These are phyloP conservation scores for Seriola rivoliana DNA, from an alignment of 2,113 vertebrate genomes.

Conservation along the genomic window DNA sequence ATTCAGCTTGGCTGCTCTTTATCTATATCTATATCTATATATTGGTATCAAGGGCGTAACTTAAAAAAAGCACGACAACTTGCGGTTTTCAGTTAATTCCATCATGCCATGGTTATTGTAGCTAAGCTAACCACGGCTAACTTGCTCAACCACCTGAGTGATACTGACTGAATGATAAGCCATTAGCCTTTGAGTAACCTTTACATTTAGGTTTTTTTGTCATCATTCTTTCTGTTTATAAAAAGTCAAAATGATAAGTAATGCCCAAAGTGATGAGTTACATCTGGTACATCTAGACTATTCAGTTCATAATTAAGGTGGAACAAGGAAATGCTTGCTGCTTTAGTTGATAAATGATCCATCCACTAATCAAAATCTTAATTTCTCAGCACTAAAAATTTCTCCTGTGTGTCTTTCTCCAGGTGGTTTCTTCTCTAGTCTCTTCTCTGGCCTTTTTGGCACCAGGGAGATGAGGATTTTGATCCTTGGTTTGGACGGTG, in stretches of 20 bases:
- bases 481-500: slow-evolving; percentile 96
- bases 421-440: slow-evolving; percentile 97
- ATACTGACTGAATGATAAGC: not conserved
- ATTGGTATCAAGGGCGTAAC: too few relatives aligned
- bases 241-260: not conserved
- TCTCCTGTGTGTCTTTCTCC: not conserved
- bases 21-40: too few relatives aligned
- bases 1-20: accelerated
- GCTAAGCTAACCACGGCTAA: slow-evolving; percentile 42
- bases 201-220: not conserved
- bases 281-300: not conserved
- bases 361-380: not conserved
- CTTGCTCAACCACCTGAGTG: not conserved
- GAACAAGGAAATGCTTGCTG: not conserved
- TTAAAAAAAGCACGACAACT: not conserved
- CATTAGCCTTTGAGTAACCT: not conserved
- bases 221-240: not conserved
- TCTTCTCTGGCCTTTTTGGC: slow-evolving; percentile 96
- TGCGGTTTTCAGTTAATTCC: not conserved
- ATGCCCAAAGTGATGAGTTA: too few relatives aligned
- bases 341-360: not conserved
- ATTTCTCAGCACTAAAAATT: not conserved
- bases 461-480: slow-evolving; percentile 98
- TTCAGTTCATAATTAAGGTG: not conserved
- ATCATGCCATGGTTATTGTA: not conserved